Evolutionary conservation across 2,888 invertebrate species (phyloP).

Genomic region (Allacma fusca): DNA sequence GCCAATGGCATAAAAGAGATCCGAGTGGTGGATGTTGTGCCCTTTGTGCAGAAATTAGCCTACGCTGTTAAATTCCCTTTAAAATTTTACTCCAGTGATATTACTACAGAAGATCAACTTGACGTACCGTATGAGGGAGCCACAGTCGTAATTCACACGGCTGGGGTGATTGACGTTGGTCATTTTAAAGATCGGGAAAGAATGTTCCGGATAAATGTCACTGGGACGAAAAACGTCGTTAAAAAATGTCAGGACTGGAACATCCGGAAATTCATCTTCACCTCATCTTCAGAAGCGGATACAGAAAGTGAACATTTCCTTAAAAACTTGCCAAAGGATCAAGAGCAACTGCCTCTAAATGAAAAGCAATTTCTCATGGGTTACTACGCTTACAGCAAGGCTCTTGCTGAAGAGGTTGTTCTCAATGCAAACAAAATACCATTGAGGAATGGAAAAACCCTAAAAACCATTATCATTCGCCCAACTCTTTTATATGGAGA

Average conservation of each 20-base stretch:
- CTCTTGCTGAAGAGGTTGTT: too few species aligned
- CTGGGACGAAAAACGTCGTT: slow-evolving; percentile 71
- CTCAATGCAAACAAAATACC: too few species aligned
- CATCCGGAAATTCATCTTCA: slow-evolving; percentile 69
- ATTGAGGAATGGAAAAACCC: too few species aligned
- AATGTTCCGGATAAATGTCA: slow-evolving; percentile 69
- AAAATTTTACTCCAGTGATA: slow-evolving; percentile 67
- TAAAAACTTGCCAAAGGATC: slow-evolving; percentile 62
- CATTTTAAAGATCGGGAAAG: slow-evolving; percentile 68
- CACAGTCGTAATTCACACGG: slow-evolving; percentile 72
- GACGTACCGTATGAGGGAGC: slow-evolving; percentile 68
- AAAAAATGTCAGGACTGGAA: slow-evolving; percentile 68
- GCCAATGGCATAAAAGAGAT: slow-evolving; percentile 69
- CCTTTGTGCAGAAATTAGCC: slow-evolving; percentile 67
- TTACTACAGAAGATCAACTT: slow-evolving; percentile 65
- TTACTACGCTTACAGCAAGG: too few species aligned
- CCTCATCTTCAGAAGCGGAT: slow-evolving; percentile 71
- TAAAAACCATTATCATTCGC: too few species aligned
- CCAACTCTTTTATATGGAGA: too few species aligned
- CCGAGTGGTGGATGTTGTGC: slow-evolving; percentile 69
- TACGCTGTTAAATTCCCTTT: slow-evolving; percentile 65
- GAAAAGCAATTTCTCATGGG: too few species aligned
- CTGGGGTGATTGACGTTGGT: slow-evolving; percentile 69
- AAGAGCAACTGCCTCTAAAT: slow-evolving; percentile 64
- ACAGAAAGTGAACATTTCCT: too few species aligned